These are phyloP conservation scores for Drosophila albomicans DNA, from an alignment of 1,140 invertebrate species.

Conservation along the genomic window DNA sequence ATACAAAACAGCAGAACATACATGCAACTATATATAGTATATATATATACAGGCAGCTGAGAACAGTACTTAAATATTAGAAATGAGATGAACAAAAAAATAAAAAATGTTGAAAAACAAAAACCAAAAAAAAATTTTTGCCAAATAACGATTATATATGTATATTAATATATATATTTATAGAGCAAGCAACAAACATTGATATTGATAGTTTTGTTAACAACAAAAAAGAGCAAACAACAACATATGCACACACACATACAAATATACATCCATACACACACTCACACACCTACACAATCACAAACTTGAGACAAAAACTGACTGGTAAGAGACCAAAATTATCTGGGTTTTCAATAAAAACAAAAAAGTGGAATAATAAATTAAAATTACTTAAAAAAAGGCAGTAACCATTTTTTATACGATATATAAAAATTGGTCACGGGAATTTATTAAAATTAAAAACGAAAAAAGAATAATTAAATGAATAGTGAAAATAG, in stretches of 20 bases:
- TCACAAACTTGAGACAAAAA: constrained; percentile 79
- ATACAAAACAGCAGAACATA: constrained; percentile 46
- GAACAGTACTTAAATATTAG: constrained; percentile 62
- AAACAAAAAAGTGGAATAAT: constrained; percentile 55
- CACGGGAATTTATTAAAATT: constrained; percentile 71
- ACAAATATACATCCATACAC: constrained; percentile 52
- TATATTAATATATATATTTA: constrained; percentile 76
- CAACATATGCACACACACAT: constrained; percentile 55
- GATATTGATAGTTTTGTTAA: constrained; percentile 81
- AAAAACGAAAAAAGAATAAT: constrained; percentile 34
- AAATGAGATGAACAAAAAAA: constrained; percentile 17
- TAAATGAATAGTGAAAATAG: constrained; percentile 38
- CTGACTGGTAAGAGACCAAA: constrained; percentile 83
- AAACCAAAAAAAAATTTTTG: constrained; percentile 65
- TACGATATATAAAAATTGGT: constrained; percentile 59
- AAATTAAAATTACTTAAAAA: constrained; percentile 44
- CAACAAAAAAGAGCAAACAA: constrained; percentile 45
- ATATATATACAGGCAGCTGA: constrained; percentile 65
- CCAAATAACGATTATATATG: constrained; percentile 73
- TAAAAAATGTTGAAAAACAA: constrained; percentile 37
- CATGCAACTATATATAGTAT: constrained; percentile 48
- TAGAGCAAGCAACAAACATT: constrained; percentile 76
- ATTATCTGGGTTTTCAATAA: constrained; percentile 83
- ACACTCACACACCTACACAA: constrained; percentile 45
- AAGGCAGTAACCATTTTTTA: constrained; percentile 73